These are phyloP conservation scores for Choloepus didactylus DNA, from an alignment of 2,797 vertebrate genomes.

Conservation along the genomic window DNA sequence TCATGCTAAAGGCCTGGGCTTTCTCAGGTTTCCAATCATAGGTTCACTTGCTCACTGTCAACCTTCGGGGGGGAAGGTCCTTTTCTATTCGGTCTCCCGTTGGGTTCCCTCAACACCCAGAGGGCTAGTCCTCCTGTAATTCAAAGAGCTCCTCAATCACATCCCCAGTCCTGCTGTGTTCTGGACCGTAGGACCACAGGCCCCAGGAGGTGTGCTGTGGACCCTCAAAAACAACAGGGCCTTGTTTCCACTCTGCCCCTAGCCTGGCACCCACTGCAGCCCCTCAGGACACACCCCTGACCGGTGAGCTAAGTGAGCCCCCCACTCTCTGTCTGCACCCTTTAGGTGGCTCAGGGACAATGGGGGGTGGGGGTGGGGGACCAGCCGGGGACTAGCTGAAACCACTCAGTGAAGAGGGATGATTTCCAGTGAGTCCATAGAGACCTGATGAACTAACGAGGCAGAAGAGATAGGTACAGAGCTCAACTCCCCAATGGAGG, in stretches of 20 bases:
- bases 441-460: neutral
- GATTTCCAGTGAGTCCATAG: neutral
- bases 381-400: neutral
- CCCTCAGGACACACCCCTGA: neutral
- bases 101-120: neutral
- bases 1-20: neutral
- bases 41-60: neutral
- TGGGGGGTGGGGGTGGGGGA: neutral
- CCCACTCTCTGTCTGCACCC: no score
- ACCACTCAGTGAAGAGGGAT: neutral
- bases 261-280: neutral
- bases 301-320: neutral
- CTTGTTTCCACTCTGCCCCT: neutral
- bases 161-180: neutral
- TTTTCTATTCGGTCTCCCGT: neutral
- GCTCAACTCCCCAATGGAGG: neutral
- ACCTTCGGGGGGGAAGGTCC: neutral
- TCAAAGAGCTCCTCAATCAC: neutral
- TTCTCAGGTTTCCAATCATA: neutral
- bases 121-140: neutral
- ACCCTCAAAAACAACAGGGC: neutral
- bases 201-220: neutral
- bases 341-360: neutral
- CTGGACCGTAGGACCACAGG: neutral
- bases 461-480: neutral